These are phyloP conservation scores for Orthonevra nobilis DNA, from an alignment of 2,888 invertebrate genomes.

Conservation along the genomic window DNA sequence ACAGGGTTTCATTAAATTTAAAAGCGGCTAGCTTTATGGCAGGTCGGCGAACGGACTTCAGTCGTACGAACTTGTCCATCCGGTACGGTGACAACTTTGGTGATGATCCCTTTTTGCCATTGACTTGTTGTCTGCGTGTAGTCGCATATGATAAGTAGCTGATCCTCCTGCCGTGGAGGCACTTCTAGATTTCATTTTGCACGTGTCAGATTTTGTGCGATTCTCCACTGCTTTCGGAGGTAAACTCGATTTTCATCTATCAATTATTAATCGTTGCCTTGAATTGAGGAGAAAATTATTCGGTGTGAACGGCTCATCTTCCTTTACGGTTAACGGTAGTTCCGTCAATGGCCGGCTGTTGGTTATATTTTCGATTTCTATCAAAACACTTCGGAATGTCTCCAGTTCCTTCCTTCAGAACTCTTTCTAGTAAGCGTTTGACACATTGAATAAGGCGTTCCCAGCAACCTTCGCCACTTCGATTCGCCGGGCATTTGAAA, in stretches of 20 bases:
- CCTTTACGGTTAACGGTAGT: too few species aligned
- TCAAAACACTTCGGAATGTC: background rate
- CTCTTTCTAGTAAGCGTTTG: background rate
- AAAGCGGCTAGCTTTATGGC: conserved; percentile 73
- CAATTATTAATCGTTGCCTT: too few species aligned
- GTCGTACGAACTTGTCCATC: conserved; percentile 65
- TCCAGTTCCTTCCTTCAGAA: background rate
- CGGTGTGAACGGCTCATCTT: too few species aligned
- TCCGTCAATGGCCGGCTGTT: too few species aligned
- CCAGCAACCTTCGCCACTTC: background rate
- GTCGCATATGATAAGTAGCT: too few species aligned
- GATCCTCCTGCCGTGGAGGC: too few species aligned
- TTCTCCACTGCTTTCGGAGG: too few species aligned
- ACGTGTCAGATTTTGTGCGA: too few species aligned
- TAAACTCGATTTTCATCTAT: too few species aligned
- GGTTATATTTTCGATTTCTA: background rate
- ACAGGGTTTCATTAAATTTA: conserved; percentile 77
- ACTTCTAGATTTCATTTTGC: too few species aligned
- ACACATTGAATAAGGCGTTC: background rate
- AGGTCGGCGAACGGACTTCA: conserved; percentile 54
- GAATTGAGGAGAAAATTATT: too few species aligned
- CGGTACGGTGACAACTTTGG: too few species aligned
- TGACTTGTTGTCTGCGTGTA: conserved; percentile 41
- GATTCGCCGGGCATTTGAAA: background rate
- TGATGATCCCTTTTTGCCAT: conserved; percentile 56